These are phyloP conservation scores for Brachymystax lenok DNA, from an alignment of 2,797 vertebrate species.

Conservation along the genomic window DNA sequence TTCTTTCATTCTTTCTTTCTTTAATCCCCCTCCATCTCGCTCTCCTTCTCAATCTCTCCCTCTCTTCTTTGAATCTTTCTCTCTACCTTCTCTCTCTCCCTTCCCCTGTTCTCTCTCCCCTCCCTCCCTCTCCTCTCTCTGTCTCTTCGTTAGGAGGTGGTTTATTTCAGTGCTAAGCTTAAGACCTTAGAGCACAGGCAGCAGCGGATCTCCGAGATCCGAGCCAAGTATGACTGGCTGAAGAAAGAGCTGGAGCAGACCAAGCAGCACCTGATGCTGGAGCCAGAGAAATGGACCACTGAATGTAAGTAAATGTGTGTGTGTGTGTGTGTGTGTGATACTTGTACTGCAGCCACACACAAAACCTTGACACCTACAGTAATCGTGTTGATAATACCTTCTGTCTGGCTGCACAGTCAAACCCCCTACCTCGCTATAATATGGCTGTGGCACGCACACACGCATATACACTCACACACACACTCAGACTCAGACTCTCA, in stretches of 20 bases:
- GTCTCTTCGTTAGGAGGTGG: constrained; percentile 7
- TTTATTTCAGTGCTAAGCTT: constrained; percentile 88
- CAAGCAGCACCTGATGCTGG: constrained; percentile 87
- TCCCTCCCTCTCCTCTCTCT: constrained; percentile 8
- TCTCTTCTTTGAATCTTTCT: too few species aligned
- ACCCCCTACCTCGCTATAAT: background rate
- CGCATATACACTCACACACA: background rate
- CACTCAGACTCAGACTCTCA: too few species aligned
- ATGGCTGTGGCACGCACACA: too few species aligned
- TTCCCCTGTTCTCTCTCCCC: too few species aligned
- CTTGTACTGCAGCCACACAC: background rate
- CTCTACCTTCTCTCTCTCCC: too few species aligned
- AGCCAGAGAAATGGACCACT: constrained; percentile 83
- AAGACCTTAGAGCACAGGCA: constrained; percentile 89
- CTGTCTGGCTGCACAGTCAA: too few species aligned
- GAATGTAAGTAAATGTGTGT: background rate
- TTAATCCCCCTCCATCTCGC: too few species aligned
- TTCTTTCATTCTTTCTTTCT: too few species aligned
- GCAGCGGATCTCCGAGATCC: constrained; percentile 87
- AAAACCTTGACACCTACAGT: background rate
- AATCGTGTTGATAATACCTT: background rate
- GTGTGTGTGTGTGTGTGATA: constrained; percentile 6
- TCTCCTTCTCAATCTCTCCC: too few species aligned
- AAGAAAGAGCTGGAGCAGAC: constrained; percentile 87
- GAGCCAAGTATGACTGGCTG: constrained; percentile 84